phyloP scores from a whole-genome alignment of 2,797 vertebrate genomes.

The Peromyscus aztecus region DNA sequence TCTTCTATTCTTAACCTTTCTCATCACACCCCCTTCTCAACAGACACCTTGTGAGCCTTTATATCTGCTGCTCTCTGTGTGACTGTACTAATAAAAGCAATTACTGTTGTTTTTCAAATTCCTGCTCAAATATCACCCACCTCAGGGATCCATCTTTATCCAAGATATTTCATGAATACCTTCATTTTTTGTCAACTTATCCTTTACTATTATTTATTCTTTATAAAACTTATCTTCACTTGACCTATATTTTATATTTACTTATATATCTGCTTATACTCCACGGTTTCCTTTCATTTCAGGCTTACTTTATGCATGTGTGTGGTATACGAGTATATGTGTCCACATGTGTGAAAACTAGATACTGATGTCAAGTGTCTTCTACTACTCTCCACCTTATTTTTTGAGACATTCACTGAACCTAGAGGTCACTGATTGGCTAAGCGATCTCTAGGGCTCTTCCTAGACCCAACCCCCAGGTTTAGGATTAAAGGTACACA shows the following conservation, averaged over 20 bases:
- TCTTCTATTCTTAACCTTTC: not conserved
- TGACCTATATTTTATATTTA: not conserved
- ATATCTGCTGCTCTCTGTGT: not conserved
- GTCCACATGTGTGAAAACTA: not conserved
- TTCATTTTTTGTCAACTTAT: not conserved
- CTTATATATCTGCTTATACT: not conserved
- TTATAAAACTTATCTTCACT: not conserved
- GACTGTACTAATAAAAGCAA: not conserved
- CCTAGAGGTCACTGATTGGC: not conserved
- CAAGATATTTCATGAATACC: not conserved
- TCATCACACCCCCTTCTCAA: not conserved
- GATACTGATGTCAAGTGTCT: not conserved
- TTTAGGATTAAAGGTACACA: not conserved
- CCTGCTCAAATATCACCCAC: slow-evolving; percentile 10
- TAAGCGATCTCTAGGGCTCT: not conserved
- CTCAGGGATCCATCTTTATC: not conserved
- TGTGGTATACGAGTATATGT: not conserved
- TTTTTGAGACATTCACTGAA: not conserved
- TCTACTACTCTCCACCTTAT: not conserved
- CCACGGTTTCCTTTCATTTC: not conserved
- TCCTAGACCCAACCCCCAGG: not conserved
- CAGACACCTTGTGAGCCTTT: not conserved
- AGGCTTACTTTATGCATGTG: not conserved
- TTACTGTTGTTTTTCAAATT: not conserved
- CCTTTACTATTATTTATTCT: not conserved